Evolutionary conservation across 1,140 invertebrate genomes (phyloP), one percentile per base, ranked within the genome.

Genomic region (Formica selysi): DNA sequence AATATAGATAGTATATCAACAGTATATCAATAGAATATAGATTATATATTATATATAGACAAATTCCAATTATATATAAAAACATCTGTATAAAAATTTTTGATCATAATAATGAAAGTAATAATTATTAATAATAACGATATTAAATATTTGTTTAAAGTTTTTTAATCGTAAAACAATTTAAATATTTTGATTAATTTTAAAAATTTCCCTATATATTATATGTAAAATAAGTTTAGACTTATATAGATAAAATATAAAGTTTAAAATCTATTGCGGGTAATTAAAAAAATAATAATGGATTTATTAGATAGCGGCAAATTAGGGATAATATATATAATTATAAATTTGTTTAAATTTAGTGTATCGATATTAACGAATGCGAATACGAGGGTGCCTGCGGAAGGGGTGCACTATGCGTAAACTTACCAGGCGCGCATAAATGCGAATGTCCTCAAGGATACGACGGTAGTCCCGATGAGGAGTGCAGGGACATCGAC

Each of bases 331-430:
- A 44, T 19, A 1, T 51, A 51, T 64, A 44, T 68, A 79, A 54
- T 11, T 16, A 13, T 54, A 10, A 29, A 41, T 41, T 76, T 44
- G n/a, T 80, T 54, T 48, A 76, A 51, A 62, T 19, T 62, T 29
- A 81, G 97, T 98, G 98, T 94, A 95, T 96, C 86, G 98, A 98
- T 93, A 95, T 98, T 73, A 97, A 98, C 93, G 98, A 99, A 95
- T 99, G 98, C 94, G 95, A 96, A 86, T 95, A 96, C 88, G 95
- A 95, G 29, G 96, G 96, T 88, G 96, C 97, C 68, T 99, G 98
- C 94, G 98, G 97, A 80, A 95, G 96, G 57, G 97, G 96, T 85
- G 98, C 98, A 16, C 95, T 97, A 74, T 98, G 98, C 95, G 96
- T 96, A 13, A 98, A 98, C 95, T 93, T 97, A 22, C 96, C 96